These are phyloP conservation scores for Gerris lacustris DNA, from an alignment of 2,888 invertebrate genomes.

Conservation along the genomic window DNA sequence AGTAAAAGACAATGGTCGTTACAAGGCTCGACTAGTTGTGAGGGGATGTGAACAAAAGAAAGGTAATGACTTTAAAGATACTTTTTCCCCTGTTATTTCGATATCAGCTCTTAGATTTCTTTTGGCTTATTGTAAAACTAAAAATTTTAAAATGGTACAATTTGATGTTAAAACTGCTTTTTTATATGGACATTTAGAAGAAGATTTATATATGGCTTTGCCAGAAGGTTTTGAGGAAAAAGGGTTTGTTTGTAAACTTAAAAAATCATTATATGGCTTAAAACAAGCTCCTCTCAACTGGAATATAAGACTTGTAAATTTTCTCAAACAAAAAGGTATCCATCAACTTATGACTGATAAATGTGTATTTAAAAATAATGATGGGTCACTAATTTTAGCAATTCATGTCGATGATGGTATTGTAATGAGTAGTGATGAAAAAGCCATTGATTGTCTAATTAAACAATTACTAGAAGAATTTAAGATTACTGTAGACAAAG, in stretches of 20 bases:
- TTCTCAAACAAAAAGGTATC: no score
- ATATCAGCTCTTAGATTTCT: no score
- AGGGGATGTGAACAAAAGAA: conserved; percentile 29
- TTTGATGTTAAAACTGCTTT: conserved; percentile 26
- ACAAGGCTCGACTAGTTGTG: conserved; percentile 29
- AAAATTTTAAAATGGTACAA: no score
- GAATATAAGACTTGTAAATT: no score
- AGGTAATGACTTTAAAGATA: conserved; percentile 28
- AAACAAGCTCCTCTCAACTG: no score
- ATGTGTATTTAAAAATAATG: conserved; percentile 19
- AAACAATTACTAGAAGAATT: conserved; percentile 24
- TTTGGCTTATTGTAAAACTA: no score
- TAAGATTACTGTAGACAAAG: conserved; percentile 26
- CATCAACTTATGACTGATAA: conserved; percentile 8
- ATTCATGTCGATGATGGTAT: conserved; percentile 28
- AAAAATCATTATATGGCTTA: no score
- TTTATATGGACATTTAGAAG: conserved; percentile 24
- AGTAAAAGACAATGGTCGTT: conserved; percentile 22
- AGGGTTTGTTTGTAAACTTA: no score
- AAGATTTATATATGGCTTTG: conserved; percentile 20
- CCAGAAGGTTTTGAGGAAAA: conserved; percentile 20
- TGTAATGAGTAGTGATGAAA: conserved; percentile 19
- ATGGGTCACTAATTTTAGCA: conserved; percentile 17
- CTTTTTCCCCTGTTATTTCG: no score
- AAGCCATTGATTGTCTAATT: conserved; percentile 23